Percentiles rank a stretch among this genome's conserved stretches.
Conservation (phyloP, 2,113 vertebrate species). For the Crocuta crocuta region DNA sequence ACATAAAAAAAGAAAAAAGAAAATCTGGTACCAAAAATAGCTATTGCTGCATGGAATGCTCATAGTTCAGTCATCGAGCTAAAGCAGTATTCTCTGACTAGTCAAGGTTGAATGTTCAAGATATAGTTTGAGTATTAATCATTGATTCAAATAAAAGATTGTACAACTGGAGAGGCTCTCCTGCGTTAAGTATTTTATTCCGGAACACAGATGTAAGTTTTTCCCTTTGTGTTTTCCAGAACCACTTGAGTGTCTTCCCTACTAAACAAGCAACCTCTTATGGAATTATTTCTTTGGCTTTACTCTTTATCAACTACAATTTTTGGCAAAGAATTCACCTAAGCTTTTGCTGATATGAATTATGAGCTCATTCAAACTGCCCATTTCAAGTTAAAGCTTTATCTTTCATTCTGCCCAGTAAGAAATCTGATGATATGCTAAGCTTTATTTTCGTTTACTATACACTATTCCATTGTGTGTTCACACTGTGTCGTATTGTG, state of each 20-base stretch:
- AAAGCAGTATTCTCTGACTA: conserved; percentile 36
- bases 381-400: conserved; percentile 51
- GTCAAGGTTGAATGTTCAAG: conserved; percentile 60
- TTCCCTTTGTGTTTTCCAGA: conserved; percentile 36
- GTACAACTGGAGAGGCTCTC: conserved; percentile 29
- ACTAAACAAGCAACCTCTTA: conserved; percentile 29
- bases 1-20: neutral
- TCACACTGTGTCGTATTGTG: neutral
- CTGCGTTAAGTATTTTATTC: conserved; percentile 31
- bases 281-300: conserved; percentile 35
- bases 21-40: conserved; percentile 75
- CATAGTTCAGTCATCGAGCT: conserved; percentile 57
- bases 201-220: conserved; percentile 44
- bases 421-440: conserved; percentile 45
- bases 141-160: conserved; percentile 44
- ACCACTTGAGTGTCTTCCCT: conserved; percentile 3
- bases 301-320: conserved; percentile 33
- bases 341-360: conserved; percentile 36
- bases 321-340: conserved; percentile 41
- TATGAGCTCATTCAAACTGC: conserved; percentile 16
- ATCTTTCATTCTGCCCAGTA: neutral
- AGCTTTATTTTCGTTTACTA: conserved; percentile 34
- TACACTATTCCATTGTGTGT: neutral
- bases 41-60: conserved; percentile 42
- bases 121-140: conserved; percentile 58